Evolutionary conservation across 1,140 invertebrate species (phyloP).

Genomic region (Drosophila funebris): DNA sequence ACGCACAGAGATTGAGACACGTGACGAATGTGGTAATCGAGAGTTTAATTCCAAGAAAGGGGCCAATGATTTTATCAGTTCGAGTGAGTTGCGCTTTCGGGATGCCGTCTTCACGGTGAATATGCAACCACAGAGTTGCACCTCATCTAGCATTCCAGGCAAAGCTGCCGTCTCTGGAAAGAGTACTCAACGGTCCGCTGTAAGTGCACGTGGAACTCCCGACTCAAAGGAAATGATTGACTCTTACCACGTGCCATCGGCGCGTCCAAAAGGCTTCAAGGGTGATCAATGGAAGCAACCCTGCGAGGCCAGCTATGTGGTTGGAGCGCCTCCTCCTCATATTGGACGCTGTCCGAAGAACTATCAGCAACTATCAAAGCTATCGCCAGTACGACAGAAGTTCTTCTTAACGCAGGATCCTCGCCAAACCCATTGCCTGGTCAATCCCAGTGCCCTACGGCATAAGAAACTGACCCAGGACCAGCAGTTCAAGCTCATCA

Average conservation of each 20-base stretch:
- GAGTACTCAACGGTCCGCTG: not conserved
- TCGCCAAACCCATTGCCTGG: constrained; percentile 59
- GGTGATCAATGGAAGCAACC: constrained; percentile 63
- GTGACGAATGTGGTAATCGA: constrained; percentile 53
- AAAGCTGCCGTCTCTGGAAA: not conserved
- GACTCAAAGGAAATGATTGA: constrained; percentile 64
- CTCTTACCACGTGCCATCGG: constrained; percentile 43
- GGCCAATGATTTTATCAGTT: constrained; percentile 35
- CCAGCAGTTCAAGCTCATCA: constrained; percentile 56
- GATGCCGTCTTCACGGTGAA: constrained; percentile 63
- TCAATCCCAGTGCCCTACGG: constrained; percentile 64
- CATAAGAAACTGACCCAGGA: constrained; percentile 49
- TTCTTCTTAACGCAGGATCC: constrained; percentile 81
- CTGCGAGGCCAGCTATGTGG: constrained; percentile 63
- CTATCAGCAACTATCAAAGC: constrained; percentile 60
- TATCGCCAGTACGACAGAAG: constrained; percentile 63
- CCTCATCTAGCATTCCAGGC: not conserved
- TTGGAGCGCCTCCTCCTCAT: constrained; percentile 51
- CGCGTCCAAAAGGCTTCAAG: constrained; percentile 29
- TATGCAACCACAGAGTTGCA: constrained; percentile 35
- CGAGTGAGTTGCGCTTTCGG: constrained; percentile 56
- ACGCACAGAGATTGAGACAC: constrained; percentile 49
- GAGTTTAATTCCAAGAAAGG: constrained; percentile 15
- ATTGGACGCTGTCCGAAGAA: constrained; percentile 65
- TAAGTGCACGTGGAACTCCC: not conserved